phyloP scores from a whole-genome alignment of 2,797 vertebrate genomes.

The Staurois parvus region DNA sequence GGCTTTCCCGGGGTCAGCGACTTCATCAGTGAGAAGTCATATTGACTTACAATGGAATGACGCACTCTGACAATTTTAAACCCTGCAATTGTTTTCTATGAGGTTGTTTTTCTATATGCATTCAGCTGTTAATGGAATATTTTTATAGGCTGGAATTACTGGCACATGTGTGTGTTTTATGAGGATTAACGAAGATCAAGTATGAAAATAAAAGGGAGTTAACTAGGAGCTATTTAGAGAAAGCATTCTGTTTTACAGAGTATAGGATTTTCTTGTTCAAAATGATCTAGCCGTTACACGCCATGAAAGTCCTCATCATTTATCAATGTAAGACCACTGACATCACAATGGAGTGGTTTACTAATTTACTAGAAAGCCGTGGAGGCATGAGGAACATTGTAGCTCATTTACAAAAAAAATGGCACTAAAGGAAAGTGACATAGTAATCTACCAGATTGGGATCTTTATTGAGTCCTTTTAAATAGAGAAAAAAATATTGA shows the following conservation, averaged over 20 bases:
- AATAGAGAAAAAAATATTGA: too few species aligned
- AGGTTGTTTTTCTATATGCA: not conserved
- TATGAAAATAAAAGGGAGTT: not conserved
- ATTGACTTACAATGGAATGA: not conserved
- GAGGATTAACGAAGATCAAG: not conserved
- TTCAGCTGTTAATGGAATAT: not conserved
- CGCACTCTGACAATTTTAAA: not conserved
- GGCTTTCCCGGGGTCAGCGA: not conserved
- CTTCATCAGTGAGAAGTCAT: not conserved
- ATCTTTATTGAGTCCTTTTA: too few species aligned
- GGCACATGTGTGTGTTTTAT: not conserved
- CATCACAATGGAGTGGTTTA: too few species aligned
- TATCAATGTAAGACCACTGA: not conserved
- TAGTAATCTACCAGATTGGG: too few species aligned
- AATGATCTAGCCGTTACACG: not conserved
- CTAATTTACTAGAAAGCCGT: too few species aligned
- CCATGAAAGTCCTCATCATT: not conserved
- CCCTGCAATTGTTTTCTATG: not conserved
- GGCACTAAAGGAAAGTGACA: too few species aligned
- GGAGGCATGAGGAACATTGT: not conserved
- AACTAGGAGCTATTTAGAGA: not conserved
- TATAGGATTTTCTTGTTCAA: not conserved
- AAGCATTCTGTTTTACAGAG: not conserved
- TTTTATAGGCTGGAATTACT: not conserved
- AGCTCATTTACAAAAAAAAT: not conserved